These are phyloP conservation scores for Icerya purchasi DNA, from an alignment of 2,888 invertebrate genomes.

Conservation along the genomic window DNA sequence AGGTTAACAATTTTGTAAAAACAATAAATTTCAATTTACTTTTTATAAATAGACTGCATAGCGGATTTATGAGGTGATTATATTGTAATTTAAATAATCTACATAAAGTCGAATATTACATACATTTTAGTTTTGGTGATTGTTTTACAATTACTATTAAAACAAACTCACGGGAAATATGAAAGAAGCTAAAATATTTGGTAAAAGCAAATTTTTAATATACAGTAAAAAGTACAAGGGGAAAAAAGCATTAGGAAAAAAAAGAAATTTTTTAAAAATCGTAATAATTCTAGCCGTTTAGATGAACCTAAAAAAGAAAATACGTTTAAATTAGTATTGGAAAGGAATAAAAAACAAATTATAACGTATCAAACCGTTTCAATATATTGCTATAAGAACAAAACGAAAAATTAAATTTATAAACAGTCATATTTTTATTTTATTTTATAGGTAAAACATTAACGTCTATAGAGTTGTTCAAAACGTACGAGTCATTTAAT, in stretches of 20 bases:
- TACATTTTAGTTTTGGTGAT: neutral
- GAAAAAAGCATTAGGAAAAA: too few species aligned
- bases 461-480: too few species aligned
- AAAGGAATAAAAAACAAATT: neutral
- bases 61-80: too few species aligned
- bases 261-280: too few species aligned
- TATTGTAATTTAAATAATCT: conserved; percentile 1
- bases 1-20: too few species aligned
- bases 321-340: neutral
- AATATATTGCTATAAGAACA: neutral
- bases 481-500: too few species aligned
- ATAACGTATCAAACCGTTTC: neutral
- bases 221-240: neutral
- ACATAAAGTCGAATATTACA: neutral
- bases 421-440: too few species aligned
- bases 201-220: neutral
- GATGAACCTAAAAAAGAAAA: neutral
- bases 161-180: neutral
- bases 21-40: too few species aligned
- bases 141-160: neutral
- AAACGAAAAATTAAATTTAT: too few species aligned
- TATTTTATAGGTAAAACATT: too few species aligned
- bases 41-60: too few species aligned
- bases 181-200: neutral
- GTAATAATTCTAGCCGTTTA: too few species aligned